Percentiles rank a stretch among this genome's conserved stretches.
Evolutionary conservation across 2,888 invertebrate genomes (phyloP).

Genomic region (Schizaphis graminum): DNA sequence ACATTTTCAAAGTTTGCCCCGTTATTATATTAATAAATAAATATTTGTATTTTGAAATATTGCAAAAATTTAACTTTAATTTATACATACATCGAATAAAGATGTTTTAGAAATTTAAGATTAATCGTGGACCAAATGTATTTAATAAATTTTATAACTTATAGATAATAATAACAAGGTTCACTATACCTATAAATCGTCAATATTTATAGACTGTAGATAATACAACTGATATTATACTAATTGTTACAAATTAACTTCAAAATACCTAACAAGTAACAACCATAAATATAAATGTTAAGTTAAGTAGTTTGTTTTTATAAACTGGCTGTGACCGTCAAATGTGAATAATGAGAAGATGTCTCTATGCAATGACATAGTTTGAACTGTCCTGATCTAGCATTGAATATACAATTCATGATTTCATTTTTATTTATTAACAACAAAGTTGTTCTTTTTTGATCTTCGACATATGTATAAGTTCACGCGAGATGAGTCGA

Average conservation of each 20-base stretch:
- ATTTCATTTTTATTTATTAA: neutral
- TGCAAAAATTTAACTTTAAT: too few relatives aligned
- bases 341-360: neutral
- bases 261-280: neutral
- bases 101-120: too few relatives aligned
- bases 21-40: too few relatives aligned
- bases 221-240: neutral
- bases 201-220: neutral
- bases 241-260: neutral
- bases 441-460: neutral
- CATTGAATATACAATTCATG: neutral
- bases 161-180: too few relatives aligned
- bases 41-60: too few relatives aligned
- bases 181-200: neutral
- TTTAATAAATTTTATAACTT: too few relatives aligned
- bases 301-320: neutral
- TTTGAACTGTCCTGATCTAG: neutral
- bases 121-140: too few relatives aligned
- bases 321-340: neutral
- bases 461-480: neutral
- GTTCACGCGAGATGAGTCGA: neutral
- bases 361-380: neutral
- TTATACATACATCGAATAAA: too few relatives aligned
- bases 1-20: too few relatives aligned
- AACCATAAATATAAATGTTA: neutral